Evolutionary conservation across 1,140 invertebrate species (phyloP).

Genomic region (Phymastichus coffea): DNA sequence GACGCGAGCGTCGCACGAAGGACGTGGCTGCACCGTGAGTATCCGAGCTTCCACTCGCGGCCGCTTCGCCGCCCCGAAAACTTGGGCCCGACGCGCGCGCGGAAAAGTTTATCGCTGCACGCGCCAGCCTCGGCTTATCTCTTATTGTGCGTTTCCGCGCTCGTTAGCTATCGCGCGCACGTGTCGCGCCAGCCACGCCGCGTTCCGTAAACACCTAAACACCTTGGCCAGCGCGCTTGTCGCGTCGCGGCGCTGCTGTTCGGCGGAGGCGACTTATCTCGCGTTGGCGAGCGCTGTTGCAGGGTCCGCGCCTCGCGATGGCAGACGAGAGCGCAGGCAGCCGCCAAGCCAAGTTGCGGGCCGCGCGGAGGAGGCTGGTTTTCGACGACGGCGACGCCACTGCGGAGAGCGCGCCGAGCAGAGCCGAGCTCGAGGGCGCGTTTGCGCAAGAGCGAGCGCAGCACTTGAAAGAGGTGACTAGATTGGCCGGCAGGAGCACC

Average conservation of each 20-base stretch:
- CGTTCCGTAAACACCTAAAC: background rate
- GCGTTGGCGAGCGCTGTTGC: too few species aligned
- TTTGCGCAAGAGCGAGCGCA: slow-evolving; percentile 30
- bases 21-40: too few species aligned
- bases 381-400: slow-evolving; percentile 38
- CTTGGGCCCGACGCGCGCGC: too few species aligned
- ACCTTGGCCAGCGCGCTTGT: too few species aligned
- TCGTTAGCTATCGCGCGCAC: background rate
- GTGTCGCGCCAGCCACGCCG: background rate
- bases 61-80: too few species aligned
- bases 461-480: slow-evolving; percentile 35
- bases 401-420: slow-evolving; percentile 24
- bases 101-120: slow-evolving; percentile 3
- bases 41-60: too few species aligned
- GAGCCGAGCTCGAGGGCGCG: slow-evolving; percentile 27
- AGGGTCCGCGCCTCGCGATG: slow-evolving; percentile 50
- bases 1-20: too few species aligned
- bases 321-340: slow-evolving; percentile 41
- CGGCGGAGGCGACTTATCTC: too few species aligned
- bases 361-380: slow-evolving; percentile 40
- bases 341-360: slow-evolving; percentile 34
- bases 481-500: too few species aligned
- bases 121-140: background rate
- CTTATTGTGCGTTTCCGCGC: background rate
- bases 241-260: too few species aligned